Percentiles rank a stretch among this genome's conserved stretches.
phyloP scores from a whole-genome alignment of 1,140 invertebrate species.

The Temnothorax curvispinosus region DNA sequence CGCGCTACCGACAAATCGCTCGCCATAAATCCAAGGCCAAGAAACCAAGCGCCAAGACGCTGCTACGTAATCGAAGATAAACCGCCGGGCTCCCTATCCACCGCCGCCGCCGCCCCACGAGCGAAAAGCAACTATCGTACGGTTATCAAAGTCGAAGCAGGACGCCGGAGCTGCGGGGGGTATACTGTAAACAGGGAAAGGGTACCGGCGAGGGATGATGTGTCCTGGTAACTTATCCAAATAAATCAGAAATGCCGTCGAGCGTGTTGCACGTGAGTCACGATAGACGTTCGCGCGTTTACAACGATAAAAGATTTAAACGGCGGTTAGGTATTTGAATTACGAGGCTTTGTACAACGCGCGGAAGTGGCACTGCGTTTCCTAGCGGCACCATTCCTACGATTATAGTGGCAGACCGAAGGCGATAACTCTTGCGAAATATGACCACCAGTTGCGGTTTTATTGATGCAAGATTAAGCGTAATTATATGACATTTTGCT shows the following conservation, averaged over 20 bases:
- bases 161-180: conserved; percentile 66
- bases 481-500: conserved; percentile 21
- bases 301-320: conserved; percentile 52
- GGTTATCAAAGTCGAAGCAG: conserved; percentile 73
- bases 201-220: conserved; percentile 70
- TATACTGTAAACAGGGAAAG: conserved; percentile 64
- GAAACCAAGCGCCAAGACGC: conserved; percentile 78
- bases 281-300: conserved; percentile 42
- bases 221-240: conserved; percentile 73
- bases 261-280: conserved; percentile 65
- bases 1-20: conserved; percentile 84
- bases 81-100: conserved; percentile 67
- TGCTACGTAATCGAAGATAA: conserved; percentile 83
- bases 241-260: conserved; percentile 77
- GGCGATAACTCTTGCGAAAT: conserved; percentile 32
- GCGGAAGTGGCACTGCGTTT: conserved; percentile 5
- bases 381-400: conserved; percentile 10
- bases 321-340: conserved; percentile 37
- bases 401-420: conserved; percentile 33
- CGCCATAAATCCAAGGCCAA: conserved; percentile 83
- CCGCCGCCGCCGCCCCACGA: conserved; percentile 63
- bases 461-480: conserved; percentile 28
- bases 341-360: conserved; percentile 6
- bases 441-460: conserved; percentile 14
- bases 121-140: conserved; percentile 75